Base-by-base conservation (phyloP, 2,797 vertebrate species). In the Nasua narica region DNA sequence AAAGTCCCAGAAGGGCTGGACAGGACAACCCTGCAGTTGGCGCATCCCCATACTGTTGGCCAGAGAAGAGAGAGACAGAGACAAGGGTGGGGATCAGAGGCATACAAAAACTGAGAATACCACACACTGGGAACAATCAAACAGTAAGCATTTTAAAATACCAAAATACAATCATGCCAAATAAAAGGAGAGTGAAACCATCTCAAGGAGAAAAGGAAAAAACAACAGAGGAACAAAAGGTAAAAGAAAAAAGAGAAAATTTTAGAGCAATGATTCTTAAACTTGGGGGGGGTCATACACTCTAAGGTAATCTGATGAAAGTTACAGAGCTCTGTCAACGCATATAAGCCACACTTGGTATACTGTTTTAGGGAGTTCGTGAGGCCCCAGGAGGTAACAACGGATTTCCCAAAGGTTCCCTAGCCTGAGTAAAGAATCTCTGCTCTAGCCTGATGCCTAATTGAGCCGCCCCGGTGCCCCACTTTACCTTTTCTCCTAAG, bases 1-100 rank as follows among this genome's bases (percentile, higher is more conserved):
- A 99, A 99, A 65, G 97, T 96, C 94, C 99, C 99, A 58, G 98
- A 98, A 25, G 99, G 97, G 89, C 98, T 98, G 62, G 98, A 99
- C 54, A 99, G 98, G 76, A 99, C 96, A 29, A 98, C 92, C 96
- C 98, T 99, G 98, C 99, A 99, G 98, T 98, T 98, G 13, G 98
- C 98, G 97, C 99, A 99, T 98, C 99, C 99, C n/a, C 98, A 96
- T 90, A 95, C 99, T 99, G 99, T 97, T 95, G 97, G 96, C 93
- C 78, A 96, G 90, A 97, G 96, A 85, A 98, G 96, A 98, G 94
- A 93, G 97, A 87, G 78, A 95, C 56, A 19, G 91, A 93, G 97
- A 78, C 69, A 98, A 97, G 70, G 65, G 32, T 65, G 78, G 56
- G 91, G 43, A 76, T 98, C 79, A 98, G 97, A 85, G 46, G 72